Evolutionary conservation across 1,140 invertebrate genomes (phyloP).

Genomic region (Tigriopus japonicus): DNA sequence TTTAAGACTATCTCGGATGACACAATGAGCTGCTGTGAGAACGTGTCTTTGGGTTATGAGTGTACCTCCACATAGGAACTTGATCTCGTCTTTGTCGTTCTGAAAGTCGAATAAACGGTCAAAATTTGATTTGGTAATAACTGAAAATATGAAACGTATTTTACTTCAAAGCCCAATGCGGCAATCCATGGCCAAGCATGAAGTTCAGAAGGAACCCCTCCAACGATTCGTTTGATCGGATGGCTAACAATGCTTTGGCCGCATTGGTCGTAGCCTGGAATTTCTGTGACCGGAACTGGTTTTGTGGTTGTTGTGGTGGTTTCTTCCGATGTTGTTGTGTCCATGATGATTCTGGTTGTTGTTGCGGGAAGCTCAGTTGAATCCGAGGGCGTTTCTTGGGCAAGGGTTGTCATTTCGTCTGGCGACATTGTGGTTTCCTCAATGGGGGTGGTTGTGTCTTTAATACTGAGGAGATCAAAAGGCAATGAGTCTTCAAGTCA

Average conservation of each 20-base stretch:
- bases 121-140: no score
- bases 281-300: neutral
- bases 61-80: constrained; percentile 4
- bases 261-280: neutral
- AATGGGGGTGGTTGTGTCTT: no score
- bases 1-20: neutral
- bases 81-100: neutral
- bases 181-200: constrained; percentile 10
- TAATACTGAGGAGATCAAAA: no score
- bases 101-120: no score
- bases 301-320: neutral
- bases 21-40: constrained; percentile 6
- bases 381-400: neutral
- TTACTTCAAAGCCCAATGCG: constrained; percentile 1
- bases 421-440: no score
- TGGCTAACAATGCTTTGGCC: neutral
- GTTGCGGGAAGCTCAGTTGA: neutral
- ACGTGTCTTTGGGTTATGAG: constrained; percentile 1
- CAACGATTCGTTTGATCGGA: constrained; percentile 2
- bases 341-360: neutral
- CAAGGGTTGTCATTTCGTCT: no score
- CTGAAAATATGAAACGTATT: no score
- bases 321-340: neutral
- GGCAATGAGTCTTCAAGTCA: no score
- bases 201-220: neutral